Evolutionary conservation across 1,140 invertebrate species (phyloP), one percentile per base, ranked within the genome.

Genomic region (Drosophila insularis): DNA sequence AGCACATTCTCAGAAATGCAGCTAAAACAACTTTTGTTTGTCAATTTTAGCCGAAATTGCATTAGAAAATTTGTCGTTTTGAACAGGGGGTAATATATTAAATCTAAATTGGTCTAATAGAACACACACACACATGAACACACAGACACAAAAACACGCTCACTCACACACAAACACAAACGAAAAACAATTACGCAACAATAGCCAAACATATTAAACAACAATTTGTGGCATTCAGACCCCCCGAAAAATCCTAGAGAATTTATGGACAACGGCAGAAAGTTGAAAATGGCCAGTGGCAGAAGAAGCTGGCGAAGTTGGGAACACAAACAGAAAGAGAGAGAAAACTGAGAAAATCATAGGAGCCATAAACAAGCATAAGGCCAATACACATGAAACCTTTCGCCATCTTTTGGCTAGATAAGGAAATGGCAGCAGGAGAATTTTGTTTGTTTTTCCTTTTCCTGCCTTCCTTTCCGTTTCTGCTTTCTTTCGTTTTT

Each of bases 181-280:
- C 35, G 35, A 50, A 40, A 71, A 77, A 77, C 74, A 77, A 77
- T 77, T 77, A 77, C 74, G 64, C 74, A 77, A 71, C 79, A 79
- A 75, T 85, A 81, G 81, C 74, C 87, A 75, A 68, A 77, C 74
- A 85, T 87, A 89, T 87, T 87, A 87, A 87, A 89, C 72, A 89
- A 87, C 79, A 87, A 89, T 87, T 82, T 87, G 56, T 58, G 43
- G 27, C 11, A n/a, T 39, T 2, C n/a, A 19, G 14, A 11, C 19
- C 31, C 32, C 21, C 54, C 53, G 1, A 10, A 39, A 53, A 68
- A 80, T 79, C 64, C 67, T 35, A 71, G 68, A 39, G 72, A 81
- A 81, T 81, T 87, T 87, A 72, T 86, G 72, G 65, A 71, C 63
- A 37, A 69, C 56, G 8, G 43, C 23, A 43, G 11, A 40, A 50